Evolutionary conservation across 2,113 vertebrate genomes (phyloP).

Genomic region (pig (Sus scrofa)): DNA sequence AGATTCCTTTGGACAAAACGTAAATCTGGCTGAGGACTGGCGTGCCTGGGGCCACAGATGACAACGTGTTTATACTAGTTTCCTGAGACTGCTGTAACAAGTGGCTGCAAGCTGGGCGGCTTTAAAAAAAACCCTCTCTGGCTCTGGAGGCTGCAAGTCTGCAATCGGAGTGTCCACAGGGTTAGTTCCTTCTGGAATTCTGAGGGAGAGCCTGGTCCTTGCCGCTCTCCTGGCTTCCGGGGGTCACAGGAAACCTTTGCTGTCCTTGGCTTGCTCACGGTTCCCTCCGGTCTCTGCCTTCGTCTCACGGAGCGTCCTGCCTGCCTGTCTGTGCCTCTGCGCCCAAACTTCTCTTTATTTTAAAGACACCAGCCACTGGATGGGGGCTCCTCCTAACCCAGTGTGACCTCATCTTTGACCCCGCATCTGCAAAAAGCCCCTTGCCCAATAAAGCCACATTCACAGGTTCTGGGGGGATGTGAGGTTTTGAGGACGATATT

Average conservation of each 20-base stretch:
- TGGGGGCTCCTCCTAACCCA: background rate
- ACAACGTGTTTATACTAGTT: fast-evolving
- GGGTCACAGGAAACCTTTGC: fast-evolving
- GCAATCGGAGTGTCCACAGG: background rate
- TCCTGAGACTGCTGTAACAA: fast-evolving
- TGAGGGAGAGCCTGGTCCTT: background rate
- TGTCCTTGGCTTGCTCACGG: background rate
- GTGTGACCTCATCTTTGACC: background rate
- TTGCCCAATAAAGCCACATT: background rate
- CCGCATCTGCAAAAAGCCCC: background rate
- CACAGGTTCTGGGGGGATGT: fast-evolving
- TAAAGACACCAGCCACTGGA: background rate
- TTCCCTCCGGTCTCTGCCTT: background rate
- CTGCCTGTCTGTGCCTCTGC: background rate
- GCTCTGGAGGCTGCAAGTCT: background rate
- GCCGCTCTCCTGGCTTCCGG: background rate
- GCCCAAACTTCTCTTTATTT: background rate
- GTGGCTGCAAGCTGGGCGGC: background rate
- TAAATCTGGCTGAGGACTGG: background rate
- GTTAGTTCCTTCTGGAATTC: background rate
- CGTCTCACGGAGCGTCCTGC: fast-evolving
- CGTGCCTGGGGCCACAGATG: fast-evolving
- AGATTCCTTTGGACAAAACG: background rate
- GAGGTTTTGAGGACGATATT: fast-evolving
- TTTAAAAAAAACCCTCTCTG: background rate